A percentile compares a stretch with the other conserved stretches of the same genome.
These are phyloP conservation scores for Epizoanthus rinbou DNA, from an alignment of 92 coral and sea anemone species.

Conservation along the genomic window DNA sequence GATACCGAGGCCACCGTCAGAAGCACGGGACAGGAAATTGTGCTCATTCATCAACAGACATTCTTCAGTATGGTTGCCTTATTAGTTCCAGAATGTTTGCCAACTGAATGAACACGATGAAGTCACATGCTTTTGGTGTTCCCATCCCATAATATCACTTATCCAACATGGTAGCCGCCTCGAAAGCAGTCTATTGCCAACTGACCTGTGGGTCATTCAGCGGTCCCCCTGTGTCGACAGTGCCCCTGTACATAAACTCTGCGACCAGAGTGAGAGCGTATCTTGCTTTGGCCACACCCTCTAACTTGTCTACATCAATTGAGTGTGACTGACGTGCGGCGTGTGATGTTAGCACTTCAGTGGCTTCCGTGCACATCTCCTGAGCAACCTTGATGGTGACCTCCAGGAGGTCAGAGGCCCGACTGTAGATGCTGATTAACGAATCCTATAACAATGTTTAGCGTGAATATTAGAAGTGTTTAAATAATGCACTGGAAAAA, in stretches of 20 bases:
- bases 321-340: conserved; percentile 17
- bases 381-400: conserved; percentile 58
- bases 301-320: conserved; percentile 60
- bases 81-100: too few species aligned
- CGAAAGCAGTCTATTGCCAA: too few species aligned
- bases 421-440: conserved; percentile 51
- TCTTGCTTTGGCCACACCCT: conserved; percentile 70
- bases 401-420: conserved; percentile 40
- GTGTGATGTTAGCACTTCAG: conserved; percentile 24
- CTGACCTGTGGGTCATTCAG: conserved; percentile 13
- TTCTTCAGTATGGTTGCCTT: too few species aligned
- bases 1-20: too few species aligned
- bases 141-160: too few species aligned
- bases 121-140: too few species aligned
- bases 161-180: too few species aligned
- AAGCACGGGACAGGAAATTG: too few species aligned
- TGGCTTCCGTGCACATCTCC: conserved; percentile 39
- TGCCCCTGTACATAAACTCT: conserved; percentile 59
- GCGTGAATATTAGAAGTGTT: background rate
- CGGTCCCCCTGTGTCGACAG: conserved; percentile 34
- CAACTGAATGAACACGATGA: too few species aligned
- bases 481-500: too few species aligned
- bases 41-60: too few species aligned
- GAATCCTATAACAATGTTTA: conserved; percentile 46
- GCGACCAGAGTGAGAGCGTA: conserved; percentile 60